Conservation (phyloP, 1,140 invertebrate species). For the Oppia nitens region DNA sequence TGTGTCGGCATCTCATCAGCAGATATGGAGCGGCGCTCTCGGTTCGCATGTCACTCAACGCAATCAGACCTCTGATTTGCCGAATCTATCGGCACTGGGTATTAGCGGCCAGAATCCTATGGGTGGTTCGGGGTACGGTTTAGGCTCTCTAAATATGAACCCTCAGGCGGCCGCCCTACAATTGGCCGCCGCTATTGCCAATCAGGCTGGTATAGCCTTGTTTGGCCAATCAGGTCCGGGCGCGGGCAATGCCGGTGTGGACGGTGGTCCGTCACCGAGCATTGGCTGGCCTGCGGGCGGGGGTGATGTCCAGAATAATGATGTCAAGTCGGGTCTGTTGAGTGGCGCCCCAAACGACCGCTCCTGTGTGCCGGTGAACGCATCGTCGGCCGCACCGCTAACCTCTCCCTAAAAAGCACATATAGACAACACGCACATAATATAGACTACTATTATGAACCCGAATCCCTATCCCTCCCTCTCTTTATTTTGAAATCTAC, state of each 20-base stretch:
- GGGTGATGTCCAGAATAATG: neutral
- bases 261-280: neutral
- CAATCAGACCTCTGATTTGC: neutral
- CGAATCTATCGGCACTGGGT: neutral
- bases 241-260: neutral
- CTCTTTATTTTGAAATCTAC: too few relatives aligned
- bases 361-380: neutral
- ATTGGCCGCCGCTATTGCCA: neutral
- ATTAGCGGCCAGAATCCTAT: neutral
- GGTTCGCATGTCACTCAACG: slow-evolving; percentile 5
- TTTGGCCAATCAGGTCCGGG: neutral
- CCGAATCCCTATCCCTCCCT: too few relatives aligned
- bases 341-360: neutral
- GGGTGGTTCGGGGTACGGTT: neutral
- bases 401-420: neutral
- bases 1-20: neutral
- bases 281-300: neutral
- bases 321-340: neutral
- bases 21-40: neutral
- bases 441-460: too few relatives aligned
- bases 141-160: neutral
- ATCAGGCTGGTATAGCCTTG: neutral
- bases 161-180: neutral
- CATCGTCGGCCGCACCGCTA: neutral
- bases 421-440: too few relatives aligned